phyloP scores from a whole-genome alignment of 2,113 vertebrate species.

The Istiophorus platypterus region DNA sequence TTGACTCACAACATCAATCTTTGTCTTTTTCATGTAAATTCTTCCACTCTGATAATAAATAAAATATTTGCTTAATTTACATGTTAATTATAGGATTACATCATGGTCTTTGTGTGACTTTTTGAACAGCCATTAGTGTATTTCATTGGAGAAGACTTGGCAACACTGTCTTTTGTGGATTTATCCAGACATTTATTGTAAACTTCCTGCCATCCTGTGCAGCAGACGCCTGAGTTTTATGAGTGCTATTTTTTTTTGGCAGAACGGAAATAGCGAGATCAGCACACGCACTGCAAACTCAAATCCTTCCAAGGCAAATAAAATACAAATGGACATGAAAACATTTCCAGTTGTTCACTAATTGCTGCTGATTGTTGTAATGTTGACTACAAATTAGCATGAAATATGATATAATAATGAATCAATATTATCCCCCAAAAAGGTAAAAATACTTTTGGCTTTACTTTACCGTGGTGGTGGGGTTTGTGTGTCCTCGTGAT shows the following conservation, averaged over 20 bases:
- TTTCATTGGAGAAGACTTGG: slow-evolving; percentile 75
- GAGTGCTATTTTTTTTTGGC: slow-evolving; percentile 77
- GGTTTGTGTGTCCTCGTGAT: too few relatives aligned
- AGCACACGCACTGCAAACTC: slow-evolving; percentile 49
- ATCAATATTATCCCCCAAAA: slow-evolving; percentile 1
- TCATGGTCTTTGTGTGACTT: slow-evolving; percentile 60
- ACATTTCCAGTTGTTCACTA: slow-evolving; percentile 67
- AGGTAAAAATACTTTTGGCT: slow-evolving; percentile 6
- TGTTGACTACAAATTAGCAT: slow-evolving; percentile 39
- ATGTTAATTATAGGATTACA: slow-evolving; percentile 52
- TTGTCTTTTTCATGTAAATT: slow-evolving; percentile 17
- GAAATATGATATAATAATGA: slow-evolving; percentile 38
- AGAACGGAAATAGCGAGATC: slow-evolving; percentile 59
- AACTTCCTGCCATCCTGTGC: slow-evolving; percentile 74
- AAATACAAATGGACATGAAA: slow-evolving; percentile 58
- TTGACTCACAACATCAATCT: slow-evolving; percentile 15
- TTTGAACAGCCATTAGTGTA: slow-evolving; percentile 68
- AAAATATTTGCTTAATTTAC: slow-evolving; percentile 51
- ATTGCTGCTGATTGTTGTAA: slow-evolving; percentile 55
- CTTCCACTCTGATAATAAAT: slow-evolving; percentile 38
- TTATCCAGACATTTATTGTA: slow-evolving; percentile 80
- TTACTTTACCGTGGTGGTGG: too few relatives aligned
- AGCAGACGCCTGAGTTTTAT: slow-evolving; percentile 76
- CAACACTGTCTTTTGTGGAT: slow-evolving; percentile 69
- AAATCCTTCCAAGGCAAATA: slow-evolving; percentile 73